Conservation (phyloP, 2,888 invertebrate genomes). For the Marronus borbonicus region DNA sequence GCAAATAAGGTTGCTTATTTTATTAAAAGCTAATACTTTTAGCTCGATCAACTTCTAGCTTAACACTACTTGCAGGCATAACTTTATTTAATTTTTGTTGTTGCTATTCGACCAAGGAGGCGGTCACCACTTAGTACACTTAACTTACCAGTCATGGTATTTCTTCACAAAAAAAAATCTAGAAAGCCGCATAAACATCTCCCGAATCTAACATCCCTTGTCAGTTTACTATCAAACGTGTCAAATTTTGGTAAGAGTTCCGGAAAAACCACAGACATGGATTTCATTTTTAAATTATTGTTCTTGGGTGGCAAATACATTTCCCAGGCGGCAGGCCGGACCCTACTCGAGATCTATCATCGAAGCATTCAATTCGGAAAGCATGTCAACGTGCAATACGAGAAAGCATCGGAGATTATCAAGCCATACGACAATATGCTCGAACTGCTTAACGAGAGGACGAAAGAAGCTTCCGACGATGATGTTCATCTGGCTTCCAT, state of each 20-base stretch:
- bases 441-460: conserved; percentile 51
- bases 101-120: too few species aligned
- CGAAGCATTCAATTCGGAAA: conserved; percentile 49
- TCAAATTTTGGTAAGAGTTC: conserved; percentile 50
- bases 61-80: too few species aligned
- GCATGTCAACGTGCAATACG: conserved; percentile 46
- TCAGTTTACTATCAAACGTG: conserved; percentile 35
- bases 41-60: too few species aligned
- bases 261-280: conserved; percentile 53
- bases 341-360: conserved; percentile 53
- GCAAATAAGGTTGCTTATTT: neutral
- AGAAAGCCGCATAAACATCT: conserved; percentile 8
- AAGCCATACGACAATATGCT: conserved; percentile 54
- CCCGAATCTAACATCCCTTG: neutral
- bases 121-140: too few species aligned
- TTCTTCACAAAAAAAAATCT: neutral
- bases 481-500: conserved; percentile 47
- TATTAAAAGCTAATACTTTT: neutral
- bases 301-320: conserved; percentile 56
- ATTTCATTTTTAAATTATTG: conserved; percentile 56
- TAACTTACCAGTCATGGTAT: neutral
- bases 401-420: conserved; percentile 51
- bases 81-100: too few species aligned
- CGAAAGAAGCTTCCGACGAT: conserved; percentile 31
- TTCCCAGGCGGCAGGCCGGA: conserved; percentile 53